Evolutionary conservation across 2,888 invertebrate species (phyloP).

Genomic region (Rhingia campestris): DNA sequence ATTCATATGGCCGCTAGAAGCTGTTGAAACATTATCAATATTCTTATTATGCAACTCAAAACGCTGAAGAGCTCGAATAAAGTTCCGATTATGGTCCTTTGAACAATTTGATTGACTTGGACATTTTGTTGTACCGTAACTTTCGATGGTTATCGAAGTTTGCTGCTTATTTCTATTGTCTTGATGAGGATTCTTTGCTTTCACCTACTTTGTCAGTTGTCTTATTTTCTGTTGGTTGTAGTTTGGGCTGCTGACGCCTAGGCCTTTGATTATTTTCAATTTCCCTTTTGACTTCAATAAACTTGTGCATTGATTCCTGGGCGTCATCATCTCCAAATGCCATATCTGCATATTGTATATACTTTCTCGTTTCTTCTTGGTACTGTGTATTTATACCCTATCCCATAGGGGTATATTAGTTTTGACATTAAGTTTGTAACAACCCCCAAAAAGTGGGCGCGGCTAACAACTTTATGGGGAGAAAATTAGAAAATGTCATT

Average conservation of each 20-base stretch:
- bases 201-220: neutral
- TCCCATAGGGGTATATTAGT: no score
- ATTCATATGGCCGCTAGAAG: constrained; percentile 50
- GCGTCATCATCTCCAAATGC: constrained; percentile 79
- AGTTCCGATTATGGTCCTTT: constrained; percentile 47
- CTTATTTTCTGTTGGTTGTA: constrained; percentile 15
- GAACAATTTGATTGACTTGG: constrained; percentile 12
- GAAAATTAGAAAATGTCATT: no score
- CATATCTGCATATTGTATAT: constrained; percentile 80
- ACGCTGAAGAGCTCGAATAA: constrained; percentile 44
- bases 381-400: no score
- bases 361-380: constrained; percentile 76
- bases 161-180: constrained; percentile 28
- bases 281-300: constrained; percentile 81
- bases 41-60: constrained; percentile 57
- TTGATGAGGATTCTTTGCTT: constrained; percentile 6
- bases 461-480: no score
- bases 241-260: constrained; percentile 11
- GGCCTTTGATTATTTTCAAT: constrained; percentile 76
- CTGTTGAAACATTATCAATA: constrained; percentile 39
- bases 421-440: no score
- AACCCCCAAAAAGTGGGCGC: no score
- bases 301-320: constrained; percentile 79
- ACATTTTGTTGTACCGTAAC: constrained; percentile 31
- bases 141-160: constrained; percentile 69